Base-by-base conservation (phyloP, 1,140 invertebrate species). In the Bombus picipes region DNA sequence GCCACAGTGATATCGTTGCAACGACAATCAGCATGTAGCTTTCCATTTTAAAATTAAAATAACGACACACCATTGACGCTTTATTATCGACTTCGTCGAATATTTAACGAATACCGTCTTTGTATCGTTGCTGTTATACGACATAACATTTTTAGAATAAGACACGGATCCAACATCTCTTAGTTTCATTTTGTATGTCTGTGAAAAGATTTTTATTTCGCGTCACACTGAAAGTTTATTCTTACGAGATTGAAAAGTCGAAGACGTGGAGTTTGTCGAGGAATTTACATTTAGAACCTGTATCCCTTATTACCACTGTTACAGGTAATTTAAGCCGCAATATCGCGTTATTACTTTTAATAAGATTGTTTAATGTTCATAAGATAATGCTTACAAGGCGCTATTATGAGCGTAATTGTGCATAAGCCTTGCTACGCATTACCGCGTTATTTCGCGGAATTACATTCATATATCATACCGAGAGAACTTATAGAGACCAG, bases 301-400 rank as follows among this genome's bases (percentile, higher is more conserved):
- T 12, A 68, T 53, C 18, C 39, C 39, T 79, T 47, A 79, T 66
- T 66, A 47, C 22, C 77, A 62, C 34, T 66, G 39, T 66, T 66
- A 79, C 62, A 25, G 62, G 5, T 66, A 62, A 79, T 79, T 79
- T 79, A 79, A 79, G 32, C 41, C 18, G 62, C 62, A 34, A 79
- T 66, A 43, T 25, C n/a, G 59, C 77, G 8, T 43, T 41, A 34
- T 66, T 79, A 79, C 41, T 43, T 79, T 79, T 79, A 66, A 79
- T 65, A 68, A 79, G 77, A 79, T 66, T 79, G 77, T 79, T 79
- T 43, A 79, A 66, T 79, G 77, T 79, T 66, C 41, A 5, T 34
- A 43, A 66, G 77, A 79, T 79, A 79, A 79, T 66, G 62, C 62
- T 66, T 79, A 66, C 77, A 79, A 79, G 59, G 25, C 39, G 62